phyloP scores from a whole-genome alignment of 1,140 invertebrate species.

The Bombus pyrosoma region DNA sequence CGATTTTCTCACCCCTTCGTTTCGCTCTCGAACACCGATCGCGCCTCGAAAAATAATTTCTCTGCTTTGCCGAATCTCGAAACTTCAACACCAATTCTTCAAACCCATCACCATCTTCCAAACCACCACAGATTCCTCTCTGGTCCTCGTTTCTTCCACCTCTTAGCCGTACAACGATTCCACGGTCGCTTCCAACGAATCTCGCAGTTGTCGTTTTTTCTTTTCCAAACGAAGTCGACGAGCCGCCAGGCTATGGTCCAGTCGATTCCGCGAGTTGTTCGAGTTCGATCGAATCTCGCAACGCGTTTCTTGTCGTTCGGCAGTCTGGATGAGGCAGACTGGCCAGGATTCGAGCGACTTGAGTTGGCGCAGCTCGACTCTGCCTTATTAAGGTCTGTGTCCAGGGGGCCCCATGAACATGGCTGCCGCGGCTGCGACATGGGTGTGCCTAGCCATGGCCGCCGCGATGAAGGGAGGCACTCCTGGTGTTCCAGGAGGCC shows the following conservation, averaged over 20 bases:
- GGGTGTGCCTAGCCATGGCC: conserved; percentile 81
- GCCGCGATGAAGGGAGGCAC: conserved; percentile 81
- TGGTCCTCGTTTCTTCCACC: background rate
- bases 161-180: background rate
- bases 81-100: background rate
- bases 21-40: background rate
- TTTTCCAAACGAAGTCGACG: background rate
- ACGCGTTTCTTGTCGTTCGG: background rate
- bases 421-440: conserved; percentile 80
- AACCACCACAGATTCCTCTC: background rate
- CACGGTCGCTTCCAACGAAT: background rate
- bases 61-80: too few species aligned
- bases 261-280: background rate
- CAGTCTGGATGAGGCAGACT: background rate
- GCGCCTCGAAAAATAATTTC: too few species aligned
- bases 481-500: conserved; percentile 78
- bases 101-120: background rate
- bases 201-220: background rate
- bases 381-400: conserved; percentile 77
- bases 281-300: background rate
- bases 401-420: conserved; percentile 82
- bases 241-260: background rate
- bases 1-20: too few species aligned
- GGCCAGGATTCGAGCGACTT: conserved; percentile 37
- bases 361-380: conserved; percentile 37